Conservation (phyloP, 2,113 vertebrate genomes). For the Elgaria multicarinata region DNA sequence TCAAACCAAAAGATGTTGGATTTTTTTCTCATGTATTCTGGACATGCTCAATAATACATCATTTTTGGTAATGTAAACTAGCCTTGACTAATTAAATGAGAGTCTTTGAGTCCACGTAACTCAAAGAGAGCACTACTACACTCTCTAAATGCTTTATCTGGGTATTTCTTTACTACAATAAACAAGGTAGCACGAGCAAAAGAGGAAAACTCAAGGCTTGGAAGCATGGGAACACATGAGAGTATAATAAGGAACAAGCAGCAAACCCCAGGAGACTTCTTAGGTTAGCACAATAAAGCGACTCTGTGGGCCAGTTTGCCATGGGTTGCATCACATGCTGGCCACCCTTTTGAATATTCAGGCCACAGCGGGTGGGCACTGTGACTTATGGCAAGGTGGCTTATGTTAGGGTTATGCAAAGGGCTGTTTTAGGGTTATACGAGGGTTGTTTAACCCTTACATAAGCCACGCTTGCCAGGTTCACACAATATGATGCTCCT, state of each 20-base stretch:
- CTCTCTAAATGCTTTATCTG: neutral
- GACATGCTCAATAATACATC: neutral
- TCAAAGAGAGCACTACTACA: neutral
- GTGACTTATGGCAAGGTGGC: no score
- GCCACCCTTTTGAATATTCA: no score
- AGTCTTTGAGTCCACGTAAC: neutral
- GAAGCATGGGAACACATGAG: neutral
- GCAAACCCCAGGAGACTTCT: no score
- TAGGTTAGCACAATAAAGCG: no score
- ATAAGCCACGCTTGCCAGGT: no score
- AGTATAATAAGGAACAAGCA: neutral
- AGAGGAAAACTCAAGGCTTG: neutral
- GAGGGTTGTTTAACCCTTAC: no score
- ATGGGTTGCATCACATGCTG: no score
- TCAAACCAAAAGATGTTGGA: neutral
- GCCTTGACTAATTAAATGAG: neutral
- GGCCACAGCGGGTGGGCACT: no score
- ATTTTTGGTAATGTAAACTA: neutral
- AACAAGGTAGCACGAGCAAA: neutral
- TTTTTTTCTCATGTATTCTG: neutral
- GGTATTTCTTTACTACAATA: neutral
- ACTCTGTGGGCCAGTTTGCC: no score
- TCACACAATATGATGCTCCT: no score
- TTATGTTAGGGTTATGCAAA: no score
- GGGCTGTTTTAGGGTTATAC: no score